A percentile compares a stretch with the other conserved stretches of the same genome.
These are phyloP conservation scores for Steatocranus sp. DNA, from an alignment of 2,797 vertebrate species.

Conservation along the genomic window DNA sequence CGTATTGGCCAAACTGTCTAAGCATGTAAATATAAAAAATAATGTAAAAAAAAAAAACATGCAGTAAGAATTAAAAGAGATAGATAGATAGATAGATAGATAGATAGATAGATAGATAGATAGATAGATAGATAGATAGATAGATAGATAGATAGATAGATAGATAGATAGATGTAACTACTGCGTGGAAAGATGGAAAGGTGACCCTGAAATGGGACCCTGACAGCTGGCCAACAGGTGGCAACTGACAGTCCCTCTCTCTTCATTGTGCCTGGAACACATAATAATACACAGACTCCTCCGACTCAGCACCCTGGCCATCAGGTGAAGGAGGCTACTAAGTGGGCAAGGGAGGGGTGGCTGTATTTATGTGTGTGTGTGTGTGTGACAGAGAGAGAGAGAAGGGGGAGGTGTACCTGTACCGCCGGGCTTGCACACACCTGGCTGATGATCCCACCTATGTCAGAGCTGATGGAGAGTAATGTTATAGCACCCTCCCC, in stretches of 20 bases:
- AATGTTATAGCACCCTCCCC: conserved; percentile 49
- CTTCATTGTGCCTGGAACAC: conserved; percentile 65
- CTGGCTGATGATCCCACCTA: conserved; percentile 60
- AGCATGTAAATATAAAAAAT: neutral
- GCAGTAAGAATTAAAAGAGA: neutral
- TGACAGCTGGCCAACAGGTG: conserved; percentile 81
- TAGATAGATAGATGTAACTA: neutral
- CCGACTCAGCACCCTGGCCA: conserved; percentile 27
- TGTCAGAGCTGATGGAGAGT: conserved; percentile 49
- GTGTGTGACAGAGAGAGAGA: neutral
- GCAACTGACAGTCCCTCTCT: conserved; percentile 72
- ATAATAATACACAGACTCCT: conserved; percentile 9
- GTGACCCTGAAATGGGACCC: conserved; percentile 75
- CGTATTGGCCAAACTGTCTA: neutral
- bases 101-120: neutral
- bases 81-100: neutral
- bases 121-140: neutral
- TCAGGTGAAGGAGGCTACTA: conserved; percentile 41
- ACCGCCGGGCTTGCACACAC: conserved; percentile 37
- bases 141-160: neutral
- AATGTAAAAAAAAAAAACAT: neutral
- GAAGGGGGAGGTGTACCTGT: neutral
- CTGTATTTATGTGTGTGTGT: neutral
- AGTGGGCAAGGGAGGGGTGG: neutral
- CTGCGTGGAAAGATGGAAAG: conserved; percentile 44